Base-by-base conservation (phyloP, 92 coral and sea anemone genomes). In the Pocillopora grandis region DNA sequence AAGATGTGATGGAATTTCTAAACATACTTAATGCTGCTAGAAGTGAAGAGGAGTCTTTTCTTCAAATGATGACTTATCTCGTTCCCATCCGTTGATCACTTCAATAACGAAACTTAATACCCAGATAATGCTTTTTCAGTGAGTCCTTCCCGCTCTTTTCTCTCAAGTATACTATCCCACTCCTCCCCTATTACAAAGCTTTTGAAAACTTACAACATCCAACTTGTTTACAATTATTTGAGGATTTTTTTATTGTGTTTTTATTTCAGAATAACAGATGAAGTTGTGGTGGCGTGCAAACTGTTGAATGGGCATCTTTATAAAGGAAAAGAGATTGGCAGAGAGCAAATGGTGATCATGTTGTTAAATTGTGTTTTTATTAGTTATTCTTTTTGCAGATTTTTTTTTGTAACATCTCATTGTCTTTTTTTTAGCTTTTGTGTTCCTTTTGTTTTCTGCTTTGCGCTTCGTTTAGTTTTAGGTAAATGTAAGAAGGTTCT, bases 231-330 rank as follows among this genome's bases (percentile, higher is more conserved):
- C 49, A 3, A 48, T 2, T 14, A 0, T 42, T 58, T 56, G 20
- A 59, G 27, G 48, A n/a, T 4, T 37, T 5, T 18, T 14, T 27
- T 49, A 31, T 67, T 10, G 31, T 23, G 27, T 42, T 58, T 15
- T 18, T 37, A 3, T 83, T 73, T 27, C 88, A 97, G 98, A 77
- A 82, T 92, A 9, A 90, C 82, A 61, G 97, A 94, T 81, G 98
- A 95, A 35, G 98, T 94, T 48, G 58, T 97, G 23, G 87, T 90
- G 76, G 96, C 99, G n/a, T 97, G 99, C 80, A 91, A 92, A 75
- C 91, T 97, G 62, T 89, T 97, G 21, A 92, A 94, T 89, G 94
- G 95, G 56, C 99, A 94, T 75, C 89, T 97, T 57, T 87, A 92
- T 72, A 94, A 91, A 73, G 94, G 93, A 58, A 90, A 92, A 79